These are phyloP conservation scores for Drosophila bipectinata DNA, from an alignment of 1,140 invertebrate genomes.

Conservation along the genomic window DNA sequence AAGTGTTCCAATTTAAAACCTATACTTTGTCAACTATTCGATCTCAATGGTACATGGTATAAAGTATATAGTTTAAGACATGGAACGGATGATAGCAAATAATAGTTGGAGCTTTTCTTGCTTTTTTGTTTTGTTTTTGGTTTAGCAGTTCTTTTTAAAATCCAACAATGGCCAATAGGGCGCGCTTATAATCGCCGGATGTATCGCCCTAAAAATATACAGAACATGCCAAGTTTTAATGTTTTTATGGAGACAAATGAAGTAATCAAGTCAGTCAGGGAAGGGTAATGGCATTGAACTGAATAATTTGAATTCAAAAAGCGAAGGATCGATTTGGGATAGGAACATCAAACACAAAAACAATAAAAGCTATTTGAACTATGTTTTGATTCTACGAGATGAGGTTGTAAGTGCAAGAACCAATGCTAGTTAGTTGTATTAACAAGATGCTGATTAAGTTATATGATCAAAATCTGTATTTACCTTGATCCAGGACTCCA, in stretches of 20 bases:
- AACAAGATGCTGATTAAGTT: conserved; percentile 6
- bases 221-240: conserved; percentile 80
- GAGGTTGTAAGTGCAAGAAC: conserved; percentile 7
- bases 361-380: conserved; percentile 24
- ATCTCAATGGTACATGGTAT: conserved; percentile 64
- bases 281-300: conserved; percentile 8
- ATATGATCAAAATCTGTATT: conserved; percentile 83
- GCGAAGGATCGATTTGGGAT: conserved; percentile 5
- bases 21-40: conserved; percentile 54
- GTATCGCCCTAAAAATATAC: conserved; percentile 92
- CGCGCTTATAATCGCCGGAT: conserved; percentile 95
- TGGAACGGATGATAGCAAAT: conserved; percentile 68
- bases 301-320: conserved; percentile 1
- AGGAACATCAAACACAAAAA: conserved; percentile 2
- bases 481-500: conserved; percentile 93
- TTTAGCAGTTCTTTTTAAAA: conserved; percentile 84
- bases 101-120: conserved; percentile 43
- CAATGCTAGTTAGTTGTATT: conserved; percentile 35
- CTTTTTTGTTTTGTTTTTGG: conserved; percentile 17
- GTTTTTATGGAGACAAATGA: conserved; percentile 64
- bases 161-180: conserved; percentile 92
- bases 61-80: conserved; percentile 54
- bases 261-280: conserved; percentile 21
- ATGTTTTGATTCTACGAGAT: neutral
- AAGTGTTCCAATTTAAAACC: conserved; percentile 55